Base-by-base conservation (phyloP, 2,888 invertebrate species). In the Catocala sponsa region DNA sequence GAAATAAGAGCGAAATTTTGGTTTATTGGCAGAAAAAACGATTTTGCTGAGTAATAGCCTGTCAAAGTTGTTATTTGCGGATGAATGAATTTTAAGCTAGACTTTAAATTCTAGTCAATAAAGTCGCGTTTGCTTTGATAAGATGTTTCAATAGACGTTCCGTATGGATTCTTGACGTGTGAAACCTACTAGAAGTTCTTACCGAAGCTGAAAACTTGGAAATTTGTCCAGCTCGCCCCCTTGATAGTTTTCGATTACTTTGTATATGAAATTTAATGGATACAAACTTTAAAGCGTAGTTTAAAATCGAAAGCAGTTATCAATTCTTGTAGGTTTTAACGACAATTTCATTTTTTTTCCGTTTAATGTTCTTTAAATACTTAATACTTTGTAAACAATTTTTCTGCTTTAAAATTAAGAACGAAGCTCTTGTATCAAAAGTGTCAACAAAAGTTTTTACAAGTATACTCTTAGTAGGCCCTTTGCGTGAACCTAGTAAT, bases 181-280 rank as follows among this genome's bases (percentile, higher is more conserved):
- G 76, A 73, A 76, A 70, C 55, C 57, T 69, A 65, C 57, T 59
- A 68, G 61, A 74, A 70, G 55, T 65, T 72, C 52, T 46, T 58
- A 63, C 63, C 55, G 49, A 54, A 57, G 38, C 64, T 68, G 65
- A 65, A 71, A 73, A 74, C 60, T 75, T 75, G 50, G 63, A 68
- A 70, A 72, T 79, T 81, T 70, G 64, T 70, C 74, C 56, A 72
- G 69, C 58, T 55, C 56, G 59, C 55, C 65, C 49, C 54, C 63
- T 65, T 78, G 78, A 77, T 78, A 78, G 76, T 78, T 78, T 53
- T 63, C 55, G 53, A 79, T 79, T 70, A 78, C 65, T 72, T 71
- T 68, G 63, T 70, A 76, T 70, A 68, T 68, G 52, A 52, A 60
- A 74, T 41, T 58, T 55, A 58, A 63, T 61, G 50, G 41, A 9